Evolutionary conservation across 2,797 vertebrate species (phyloP).

Genomic region (Sparidentex hasta): DNA sequence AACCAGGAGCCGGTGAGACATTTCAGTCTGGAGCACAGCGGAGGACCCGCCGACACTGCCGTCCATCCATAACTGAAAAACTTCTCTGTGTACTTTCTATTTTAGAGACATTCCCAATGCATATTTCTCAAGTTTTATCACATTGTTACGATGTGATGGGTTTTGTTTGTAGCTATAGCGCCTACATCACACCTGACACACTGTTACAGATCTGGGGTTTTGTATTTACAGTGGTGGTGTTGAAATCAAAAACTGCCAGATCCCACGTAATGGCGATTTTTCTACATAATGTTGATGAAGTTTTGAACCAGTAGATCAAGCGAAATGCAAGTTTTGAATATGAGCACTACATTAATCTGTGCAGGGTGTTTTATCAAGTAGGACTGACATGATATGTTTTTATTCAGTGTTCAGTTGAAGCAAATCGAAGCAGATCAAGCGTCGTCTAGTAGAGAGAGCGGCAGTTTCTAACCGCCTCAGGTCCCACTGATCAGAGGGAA

Average conservation of each 20-base stretch:
- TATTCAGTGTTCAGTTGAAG: background rate
- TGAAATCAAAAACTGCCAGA: background rate
- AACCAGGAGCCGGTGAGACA: background rate
- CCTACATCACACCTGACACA: no score
- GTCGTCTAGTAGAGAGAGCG: background rate
- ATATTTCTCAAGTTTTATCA: background rate
- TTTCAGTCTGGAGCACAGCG: slow-evolving; percentile 9
- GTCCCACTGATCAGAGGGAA: no score
- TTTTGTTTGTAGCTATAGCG: no score
- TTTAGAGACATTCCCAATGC: background rate
- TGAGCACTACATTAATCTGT: background rate
- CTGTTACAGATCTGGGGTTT: no score
- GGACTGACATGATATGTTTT: background rate
- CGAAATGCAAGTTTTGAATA: background rate
- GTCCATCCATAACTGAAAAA: background rate
- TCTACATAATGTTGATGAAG: no score
- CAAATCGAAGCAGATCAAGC: background rate
- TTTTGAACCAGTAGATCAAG: background rate
- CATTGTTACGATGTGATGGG: no score
- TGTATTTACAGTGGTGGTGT: no score
- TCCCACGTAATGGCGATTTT: no score
- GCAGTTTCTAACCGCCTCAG: no score
- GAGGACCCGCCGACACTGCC: background rate
- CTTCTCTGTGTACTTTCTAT: no score
- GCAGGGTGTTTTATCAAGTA: background rate